Evolutionary conservation across 2,113 vertebrate species (phyloP).

Genomic region (Ceyx margarethae): DNA sequence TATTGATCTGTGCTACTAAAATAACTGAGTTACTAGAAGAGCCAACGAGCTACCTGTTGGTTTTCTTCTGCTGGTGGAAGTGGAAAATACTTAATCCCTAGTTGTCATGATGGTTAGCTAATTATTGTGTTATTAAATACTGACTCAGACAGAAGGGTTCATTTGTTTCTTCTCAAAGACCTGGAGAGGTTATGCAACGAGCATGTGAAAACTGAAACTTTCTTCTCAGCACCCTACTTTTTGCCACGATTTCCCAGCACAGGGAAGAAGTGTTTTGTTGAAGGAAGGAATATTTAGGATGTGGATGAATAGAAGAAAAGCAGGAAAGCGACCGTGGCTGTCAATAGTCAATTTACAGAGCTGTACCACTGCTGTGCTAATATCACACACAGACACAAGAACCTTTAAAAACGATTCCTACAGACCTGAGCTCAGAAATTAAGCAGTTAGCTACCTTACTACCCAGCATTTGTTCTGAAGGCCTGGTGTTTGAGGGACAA

Average conservation of each 20-base stretch:
- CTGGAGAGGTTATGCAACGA: not conserved
- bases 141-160: not conserved
- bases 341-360: not conserved
- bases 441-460: not conserved
- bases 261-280: not conserved
- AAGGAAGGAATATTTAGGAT: not conserved
- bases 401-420: not conserved
- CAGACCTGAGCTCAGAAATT: not conserved
- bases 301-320: not conserved
- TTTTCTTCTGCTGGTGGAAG: conserved; percentile 2
- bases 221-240: not conserved
- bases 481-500: not conserved
- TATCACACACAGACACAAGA: not conserved
- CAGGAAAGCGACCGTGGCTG: not conserved
- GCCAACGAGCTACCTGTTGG: not conserved
- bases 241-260: not conserved
- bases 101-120: not conserved
- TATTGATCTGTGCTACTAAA: conserved; percentile 6
- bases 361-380: not conserved
- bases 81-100: conserved; percentile 26
- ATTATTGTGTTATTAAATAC: conserved; percentile 44
- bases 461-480: not conserved
- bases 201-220: conserved; percentile 14
- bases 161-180: conserved; percentile 16
- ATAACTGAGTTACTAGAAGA: conserved; percentile 20